phyloP scores from a whole-genome alignment of 2,797 vertebrate genomes.

The Hyperoplus lanceolatus region DNA sequence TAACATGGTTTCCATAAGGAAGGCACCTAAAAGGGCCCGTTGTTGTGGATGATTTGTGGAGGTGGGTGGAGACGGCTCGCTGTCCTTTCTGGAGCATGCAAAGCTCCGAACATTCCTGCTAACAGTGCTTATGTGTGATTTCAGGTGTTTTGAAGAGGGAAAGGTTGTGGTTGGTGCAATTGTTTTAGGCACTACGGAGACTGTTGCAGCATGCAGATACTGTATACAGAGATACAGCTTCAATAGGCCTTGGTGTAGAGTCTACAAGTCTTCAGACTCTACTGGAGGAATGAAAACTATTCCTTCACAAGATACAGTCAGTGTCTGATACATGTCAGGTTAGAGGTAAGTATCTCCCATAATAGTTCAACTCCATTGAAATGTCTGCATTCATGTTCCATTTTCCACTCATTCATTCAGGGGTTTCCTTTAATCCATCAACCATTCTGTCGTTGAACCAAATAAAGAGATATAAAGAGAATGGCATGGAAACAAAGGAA shows the following conservation, averaged over 20 bases:
- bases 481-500: slow-evolving; percentile 8
- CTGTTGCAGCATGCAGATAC: no score
- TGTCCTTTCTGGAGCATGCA: slow-evolving; percentile 16
- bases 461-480: background rate
- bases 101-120: slow-evolving; percentile 26
- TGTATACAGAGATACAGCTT: background rate
- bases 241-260: background rate
- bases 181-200: background rate
- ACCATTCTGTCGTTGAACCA: background rate
- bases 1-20: slow-evolving; percentile 49
- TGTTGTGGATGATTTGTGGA: slow-evolving; percentile 51
- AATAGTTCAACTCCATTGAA: no score
- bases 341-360: background rate
- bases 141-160: slow-evolving; percentile 4
- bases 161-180: background rate
- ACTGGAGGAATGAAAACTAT: background rate
- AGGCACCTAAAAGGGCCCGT: slow-evolving; percentile 18
- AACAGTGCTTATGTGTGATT: background rate
- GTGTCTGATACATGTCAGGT: background rate
- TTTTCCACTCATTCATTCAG: background rate
- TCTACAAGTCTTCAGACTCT: background rate
- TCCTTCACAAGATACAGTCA: background rate
- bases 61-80: slow-evolving; percentile 11
- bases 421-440: background rate
- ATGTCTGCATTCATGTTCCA: background rate